phyloP scores from a whole-genome alignment of 2,888 invertebrate genomes.

The Exocentrus adspersus region DNA sequence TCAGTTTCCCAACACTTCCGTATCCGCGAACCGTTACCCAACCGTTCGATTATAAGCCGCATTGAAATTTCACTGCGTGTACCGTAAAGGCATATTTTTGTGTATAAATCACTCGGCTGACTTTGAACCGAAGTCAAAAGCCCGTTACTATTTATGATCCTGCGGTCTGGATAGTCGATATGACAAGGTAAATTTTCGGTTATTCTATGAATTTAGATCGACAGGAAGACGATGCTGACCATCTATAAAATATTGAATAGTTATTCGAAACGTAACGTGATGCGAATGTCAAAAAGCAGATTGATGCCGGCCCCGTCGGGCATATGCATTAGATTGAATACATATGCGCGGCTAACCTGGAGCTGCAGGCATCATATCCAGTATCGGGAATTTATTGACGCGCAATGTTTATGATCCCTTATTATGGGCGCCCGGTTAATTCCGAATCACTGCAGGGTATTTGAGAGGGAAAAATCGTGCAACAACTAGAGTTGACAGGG shows the following conservation, averaged over 20 bases:
- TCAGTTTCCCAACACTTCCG: background rate
- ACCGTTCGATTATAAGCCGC: background rate
- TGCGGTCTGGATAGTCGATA: constrained; percentile 17
- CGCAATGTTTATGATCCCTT: constrained; percentile 19
- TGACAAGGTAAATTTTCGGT: constrained; percentile 51
- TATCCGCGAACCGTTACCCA: background rate
- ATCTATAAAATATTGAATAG: constrained; percentile 57
- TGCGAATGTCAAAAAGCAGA: constrained; percentile 59
- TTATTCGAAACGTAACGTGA: constrained; percentile 57
- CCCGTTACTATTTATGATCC: constrained; percentile 40
- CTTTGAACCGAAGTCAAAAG: constrained; percentile 38
- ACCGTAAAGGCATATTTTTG: constrained; percentile 35
- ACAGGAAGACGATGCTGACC: constrained; percentile 48
- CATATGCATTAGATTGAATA: constrained; percentile 54
- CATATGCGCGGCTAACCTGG: constrained; percentile 32
- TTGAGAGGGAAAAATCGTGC: background rate
- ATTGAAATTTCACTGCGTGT: background rate
- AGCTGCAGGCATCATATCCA: constrained; percentile 16
- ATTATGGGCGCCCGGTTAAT: background rate
- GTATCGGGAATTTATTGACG: constrained; percentile 27
- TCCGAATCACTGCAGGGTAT: background rate
- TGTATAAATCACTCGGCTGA: constrained; percentile 37
- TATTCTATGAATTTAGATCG: constrained; percentile 50
- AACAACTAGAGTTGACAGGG: too few species aligned
- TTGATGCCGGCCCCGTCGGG: constrained; percentile 55